Conservation (phyloP, 1,140 invertebrate genomes). For the Ephestia elutella region DNA sequence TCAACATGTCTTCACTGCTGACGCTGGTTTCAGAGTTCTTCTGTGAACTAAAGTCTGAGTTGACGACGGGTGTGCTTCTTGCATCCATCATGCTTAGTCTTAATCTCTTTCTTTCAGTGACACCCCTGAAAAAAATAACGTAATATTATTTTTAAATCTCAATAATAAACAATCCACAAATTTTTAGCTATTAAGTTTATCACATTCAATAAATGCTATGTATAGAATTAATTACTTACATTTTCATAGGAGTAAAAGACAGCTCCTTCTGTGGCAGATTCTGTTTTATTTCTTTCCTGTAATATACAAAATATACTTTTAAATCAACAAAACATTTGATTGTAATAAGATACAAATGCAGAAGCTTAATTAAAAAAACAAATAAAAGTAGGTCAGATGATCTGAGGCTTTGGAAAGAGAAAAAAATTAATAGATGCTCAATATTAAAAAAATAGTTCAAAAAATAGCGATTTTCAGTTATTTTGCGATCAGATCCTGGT, state of each 20-base stretch:
- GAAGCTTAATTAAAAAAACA: too few relatives aligned
- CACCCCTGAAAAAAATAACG: constrained; percentile 46
- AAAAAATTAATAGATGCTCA: too few relatives aligned
- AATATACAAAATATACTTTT: constrained; percentile 22
- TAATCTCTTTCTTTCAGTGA: constrained; percentile 64
- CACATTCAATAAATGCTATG: not conserved
- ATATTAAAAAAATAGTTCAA: too few relatives aligned
- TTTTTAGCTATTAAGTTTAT: too few relatives aligned
- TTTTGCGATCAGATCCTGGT: too few relatives aligned
- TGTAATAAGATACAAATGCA: too few relatives aligned
- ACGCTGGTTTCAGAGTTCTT: constrained; percentile 64
- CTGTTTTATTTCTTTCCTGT: constrained; percentile 72
- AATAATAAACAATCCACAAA: not conserved
- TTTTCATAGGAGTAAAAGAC: constrained; percentile 66
- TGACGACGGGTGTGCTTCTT: constrained; percentile 51
- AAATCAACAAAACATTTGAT: not conserved
- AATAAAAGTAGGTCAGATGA: too few relatives aligned
- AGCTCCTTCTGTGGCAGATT: constrained; percentile 63
- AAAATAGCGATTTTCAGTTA: too few relatives aligned
- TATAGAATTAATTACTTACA: constrained; percentile 39
- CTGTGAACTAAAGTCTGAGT: constrained; percentile 46
- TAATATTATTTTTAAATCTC: not conserved
- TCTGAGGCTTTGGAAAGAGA: too few relatives aligned
- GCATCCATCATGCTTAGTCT: constrained; percentile 59
- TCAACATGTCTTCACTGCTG: constrained; percentile 61